Base-by-base conservation (phyloP, 2,888 invertebrate species). In the Macrosiphum euphorbiae region DNA sequence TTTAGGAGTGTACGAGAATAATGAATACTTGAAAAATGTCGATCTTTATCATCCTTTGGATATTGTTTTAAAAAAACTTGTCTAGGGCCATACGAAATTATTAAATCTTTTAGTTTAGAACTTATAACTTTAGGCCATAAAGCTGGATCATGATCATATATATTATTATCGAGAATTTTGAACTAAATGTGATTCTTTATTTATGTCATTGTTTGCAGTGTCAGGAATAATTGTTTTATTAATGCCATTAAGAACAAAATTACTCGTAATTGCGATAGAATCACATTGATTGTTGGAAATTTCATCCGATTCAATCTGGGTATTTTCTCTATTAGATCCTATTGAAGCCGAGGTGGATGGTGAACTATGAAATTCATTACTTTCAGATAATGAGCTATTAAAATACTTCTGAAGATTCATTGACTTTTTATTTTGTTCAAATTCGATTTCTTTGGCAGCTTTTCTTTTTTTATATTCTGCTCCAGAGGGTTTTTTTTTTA, bases 61-160 rank as follows among this genome's bases (percentile, higher is more conserved):
- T 92, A 87, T 28, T 90, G 44, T 52, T 92, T 52, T 52, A 52
- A 52, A 16, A 52, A 52, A 1, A 88, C 88, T 88, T 88, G 52
- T 88, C 10, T 50, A 88, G 88, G 88, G 52, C 88, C 88, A 52
- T 52, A 88, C 52, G 50, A 50, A 88, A 88, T 88, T 35, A 52
- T 88, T 52, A 52, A 88, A 52, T 50, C 52, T 52, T 88, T 52
- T 35, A 88, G n/a, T 88, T 88, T 88, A 86, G 47, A 86, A 86
- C 86, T 86, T 86, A 85, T 41, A 85, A 85, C 28, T 88, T 88
- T 55, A 52, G 88, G 88, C 88, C 88, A 88, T 88, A 88, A 88
- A 88, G 88, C 88, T n/a, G 88, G 88, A 88, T 88, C 58, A 58
- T 58, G 58, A 58, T 58, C 88, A 52, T 52, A 88, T 52, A 55